These are phyloP conservation scores for Camponotus floridanus DNA, from an alignment of 1,140 invertebrate species.

Conservation along the genomic window DNA sequence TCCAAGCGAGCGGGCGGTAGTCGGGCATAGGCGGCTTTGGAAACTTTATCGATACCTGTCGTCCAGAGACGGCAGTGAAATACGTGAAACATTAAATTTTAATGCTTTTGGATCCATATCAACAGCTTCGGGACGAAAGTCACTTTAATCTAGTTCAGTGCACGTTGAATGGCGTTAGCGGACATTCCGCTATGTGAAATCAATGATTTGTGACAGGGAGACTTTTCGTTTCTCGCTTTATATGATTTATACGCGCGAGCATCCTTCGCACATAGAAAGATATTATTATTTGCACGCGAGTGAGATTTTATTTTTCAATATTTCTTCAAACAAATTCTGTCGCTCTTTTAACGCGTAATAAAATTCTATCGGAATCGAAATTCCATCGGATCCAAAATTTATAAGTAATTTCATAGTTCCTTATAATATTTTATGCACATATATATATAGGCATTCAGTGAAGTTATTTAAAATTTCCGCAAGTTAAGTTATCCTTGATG, in stretches of 20 bases:
- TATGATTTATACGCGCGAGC: not conserved
- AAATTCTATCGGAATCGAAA: not conserved
- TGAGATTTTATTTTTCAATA: not conserved
- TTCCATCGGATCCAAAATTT: not conserved
- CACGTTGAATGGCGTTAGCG: conserved; percentile 5
- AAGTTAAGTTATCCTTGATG: not conserved
- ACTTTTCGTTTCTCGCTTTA: not conserved
- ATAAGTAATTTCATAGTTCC: not conserved
- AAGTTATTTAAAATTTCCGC: conserved; percentile 14
- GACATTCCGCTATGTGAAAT: conserved; percentile 12
- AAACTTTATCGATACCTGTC: conserved; percentile 52
- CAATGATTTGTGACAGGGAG: not conserved
- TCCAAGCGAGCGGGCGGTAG: conserved; percentile 21
- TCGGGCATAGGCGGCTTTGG: conserved; percentile 26
- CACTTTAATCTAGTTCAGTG: conserved; percentile 28
- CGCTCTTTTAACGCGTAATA: not conserved
- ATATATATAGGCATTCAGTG: not conserved
- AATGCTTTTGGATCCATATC: conserved; percentile 66
- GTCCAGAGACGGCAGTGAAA: conserved; percentile 42
- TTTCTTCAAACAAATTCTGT: conserved; percentile 5
- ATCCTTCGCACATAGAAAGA: not conserved
- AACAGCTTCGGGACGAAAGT: conserved; percentile 42
- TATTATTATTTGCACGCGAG: not conserved
- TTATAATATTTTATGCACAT: not conserved
- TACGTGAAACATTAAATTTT: conserved; percentile 71